Evolutionary conservation across 2,888 invertebrate genomes (phyloP).

Genomic region (Luperina testacea): DNA sequence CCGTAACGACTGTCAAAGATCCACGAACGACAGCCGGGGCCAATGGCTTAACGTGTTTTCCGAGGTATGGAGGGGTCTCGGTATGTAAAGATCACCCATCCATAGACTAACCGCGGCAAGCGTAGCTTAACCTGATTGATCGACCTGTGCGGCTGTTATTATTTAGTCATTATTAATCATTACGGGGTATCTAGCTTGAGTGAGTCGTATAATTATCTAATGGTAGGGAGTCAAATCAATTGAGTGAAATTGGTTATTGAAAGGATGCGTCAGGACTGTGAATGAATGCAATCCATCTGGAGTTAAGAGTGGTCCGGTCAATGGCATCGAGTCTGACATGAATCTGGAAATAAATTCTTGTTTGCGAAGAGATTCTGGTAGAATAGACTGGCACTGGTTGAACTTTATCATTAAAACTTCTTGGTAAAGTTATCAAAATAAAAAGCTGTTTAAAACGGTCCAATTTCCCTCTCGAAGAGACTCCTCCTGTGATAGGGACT

Average conservation of each 20-base stretch:
- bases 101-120: too few relatives aligned
- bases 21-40: too few relatives aligned
- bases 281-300: constrained; percentile 17
- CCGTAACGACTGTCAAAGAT: too few relatives aligned
- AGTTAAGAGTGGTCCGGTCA: constrained; percentile 19
- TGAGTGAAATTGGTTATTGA: constrained; percentile 34
- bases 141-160: too few relatives aligned
- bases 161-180: not conserved
- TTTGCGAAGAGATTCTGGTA: not conserved
- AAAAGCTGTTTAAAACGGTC: not conserved
- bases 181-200: not conserved
- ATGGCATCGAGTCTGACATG: not conserved
- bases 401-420: not conserved
- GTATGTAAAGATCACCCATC: too few relatives aligned
- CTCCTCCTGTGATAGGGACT: not conserved
- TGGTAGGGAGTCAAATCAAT: constrained; percentile 4
- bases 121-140: too few relatives aligned
- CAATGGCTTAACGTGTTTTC: too few relatives aligned
- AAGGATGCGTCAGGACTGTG: constrained; percentile 30
- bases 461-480: not conserved
- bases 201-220: constrained; percentile 3
- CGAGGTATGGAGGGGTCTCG: too few relatives aligned
- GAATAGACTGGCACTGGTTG: not conserved
- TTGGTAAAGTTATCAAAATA: not conserved
- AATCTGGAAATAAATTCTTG: not conserved